These are phyloP conservation scores for Diplodus puntazzo DNA, from an alignment of 2,797 vertebrate species.

Conservation along the genomic window DNA sequence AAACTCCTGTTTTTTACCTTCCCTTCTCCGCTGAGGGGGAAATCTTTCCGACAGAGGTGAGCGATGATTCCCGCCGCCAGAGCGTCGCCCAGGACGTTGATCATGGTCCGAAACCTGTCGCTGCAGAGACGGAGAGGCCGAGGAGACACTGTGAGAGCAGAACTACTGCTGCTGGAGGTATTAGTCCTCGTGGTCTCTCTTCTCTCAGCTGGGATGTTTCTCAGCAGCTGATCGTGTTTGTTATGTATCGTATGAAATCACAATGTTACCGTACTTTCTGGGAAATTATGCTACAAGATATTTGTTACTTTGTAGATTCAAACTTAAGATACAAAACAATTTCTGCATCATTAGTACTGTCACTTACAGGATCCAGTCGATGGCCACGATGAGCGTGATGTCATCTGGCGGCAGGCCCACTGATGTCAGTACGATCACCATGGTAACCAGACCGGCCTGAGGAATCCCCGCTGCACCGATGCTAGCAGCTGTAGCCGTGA, in stretches of 20 bases:
- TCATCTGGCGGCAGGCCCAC: conserved; percentile 92
- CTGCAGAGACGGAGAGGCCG: conserved; percentile 65
- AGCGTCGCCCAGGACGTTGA: conserved; percentile 91
- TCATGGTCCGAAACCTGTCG: conserved; percentile 92
- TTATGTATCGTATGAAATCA: background rate
- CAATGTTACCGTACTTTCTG: background rate
- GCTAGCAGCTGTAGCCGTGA: conserved; percentile 93
- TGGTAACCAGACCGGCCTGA: conserved; percentile 92
- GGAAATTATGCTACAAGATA: background rate
- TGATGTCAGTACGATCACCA: conserved; percentile 94
- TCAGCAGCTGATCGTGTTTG: background rate
- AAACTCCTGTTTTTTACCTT: conserved; percentile 64
- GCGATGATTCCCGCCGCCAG: conserved; percentile 92
- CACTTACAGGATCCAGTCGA: conserved; percentile 92
- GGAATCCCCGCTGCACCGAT: conserved; percentile 92
- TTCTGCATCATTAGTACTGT: background rate
- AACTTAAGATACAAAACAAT: background rate
- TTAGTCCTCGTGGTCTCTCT: too few relatives aligned
- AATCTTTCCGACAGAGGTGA: conserved; percentile 90
- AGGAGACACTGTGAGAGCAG: background rate
- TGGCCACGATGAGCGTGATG: conserved; percentile 91
- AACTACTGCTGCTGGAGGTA: background rate
- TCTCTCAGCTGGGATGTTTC: background rate
- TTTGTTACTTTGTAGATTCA: background rate
- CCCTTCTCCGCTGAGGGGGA: conserved; percentile 75